A percentile compares a stretch with the other conserved stretches of the same genome.
These are phyloP conservation scores for Platichthys flesus DNA, from an alignment of 2,113 vertebrate genomes.

Conservation along the genomic window DNA sequence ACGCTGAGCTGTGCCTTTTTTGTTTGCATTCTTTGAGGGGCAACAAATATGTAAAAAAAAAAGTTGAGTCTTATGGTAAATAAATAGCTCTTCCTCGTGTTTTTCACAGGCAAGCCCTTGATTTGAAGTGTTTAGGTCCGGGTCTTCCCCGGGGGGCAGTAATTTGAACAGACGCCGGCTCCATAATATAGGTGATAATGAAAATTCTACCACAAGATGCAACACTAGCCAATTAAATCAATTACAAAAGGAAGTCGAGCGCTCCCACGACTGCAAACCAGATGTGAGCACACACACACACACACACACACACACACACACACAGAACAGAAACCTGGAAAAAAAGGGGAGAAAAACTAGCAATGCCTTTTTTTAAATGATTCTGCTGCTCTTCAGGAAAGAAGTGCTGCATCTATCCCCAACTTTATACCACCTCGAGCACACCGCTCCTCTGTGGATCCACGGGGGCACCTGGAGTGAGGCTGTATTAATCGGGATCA, in stretches of 20 bases:
- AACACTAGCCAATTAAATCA: constrained; percentile 55
- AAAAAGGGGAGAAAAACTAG: constrained; percentile 1
- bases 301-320: not conserved
- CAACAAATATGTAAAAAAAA: not conserved
- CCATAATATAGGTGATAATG: constrained; percentile 24
- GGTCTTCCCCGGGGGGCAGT: constrained; percentile 4
- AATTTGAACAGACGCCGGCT: constrained; percentile 35
- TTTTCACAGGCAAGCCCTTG: not conserved
- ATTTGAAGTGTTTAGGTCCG: constrained; percentile 16
- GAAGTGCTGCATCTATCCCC: constrained; percentile 47
- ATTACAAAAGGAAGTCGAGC: constrained; percentile 58
- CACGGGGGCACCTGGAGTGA: constrained; percentile 52
- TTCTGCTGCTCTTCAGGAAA: constrained; percentile 32
- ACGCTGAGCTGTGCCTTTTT: not conserved
- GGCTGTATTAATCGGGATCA: constrained; percentile 68
- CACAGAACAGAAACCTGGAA: not conserved
- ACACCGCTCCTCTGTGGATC: constrained; percentile 57
- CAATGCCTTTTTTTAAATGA: constrained; percentile 1
- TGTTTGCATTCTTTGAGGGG: too few relatives aligned
- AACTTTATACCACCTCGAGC: constrained; percentile 22
- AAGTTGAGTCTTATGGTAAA: not conserved
- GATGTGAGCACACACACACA: constrained; percentile 19
- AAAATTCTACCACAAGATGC: constrained; percentile 43
- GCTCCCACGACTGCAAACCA: constrained; percentile 25
- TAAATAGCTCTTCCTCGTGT: not conserved